Evolutionary conservation across 2,113 vertebrate genomes (phyloP).

Genomic region (Strix aluco): DNA sequence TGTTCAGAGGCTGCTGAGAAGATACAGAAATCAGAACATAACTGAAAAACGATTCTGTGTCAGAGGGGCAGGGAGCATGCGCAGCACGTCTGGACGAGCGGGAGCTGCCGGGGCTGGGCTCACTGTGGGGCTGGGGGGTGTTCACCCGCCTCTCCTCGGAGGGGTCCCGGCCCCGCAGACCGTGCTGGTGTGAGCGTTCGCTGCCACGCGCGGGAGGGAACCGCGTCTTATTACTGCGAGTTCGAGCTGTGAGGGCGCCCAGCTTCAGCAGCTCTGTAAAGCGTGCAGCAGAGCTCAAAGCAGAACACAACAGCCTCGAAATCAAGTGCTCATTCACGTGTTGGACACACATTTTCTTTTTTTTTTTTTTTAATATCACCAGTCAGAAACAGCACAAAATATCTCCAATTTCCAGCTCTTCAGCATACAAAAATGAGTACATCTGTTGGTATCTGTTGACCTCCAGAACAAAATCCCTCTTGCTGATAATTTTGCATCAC

Average conservation of each 20-base stretch:
- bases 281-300: background rate
- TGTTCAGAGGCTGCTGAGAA: background rate
- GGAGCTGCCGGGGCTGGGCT: background rate
- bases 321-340: rapidly evolving
- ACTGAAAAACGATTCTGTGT: too few species aligned
- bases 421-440: background rate
- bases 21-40: background rate
- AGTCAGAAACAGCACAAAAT: background rate
- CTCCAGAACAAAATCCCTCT: background rate
- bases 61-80: background rate
- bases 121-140: too few species aligned
- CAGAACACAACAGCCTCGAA: rapidly evolving
- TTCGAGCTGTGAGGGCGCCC: background rate
- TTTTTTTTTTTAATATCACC: background rate
- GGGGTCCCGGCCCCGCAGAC: background rate
- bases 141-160: rapidly evolving
- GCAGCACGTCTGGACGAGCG: background rate
- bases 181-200: background rate
- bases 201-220: background rate
- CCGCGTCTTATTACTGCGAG: rapidly evolving
- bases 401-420: background rate
- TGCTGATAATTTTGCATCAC: background rate
- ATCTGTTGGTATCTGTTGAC: background rate
- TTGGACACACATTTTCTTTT: too few species aligned
- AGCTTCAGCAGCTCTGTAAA: background rate